Percentiles rank a stretch among this genome's conserved stretches.
phyloP scores from a whole-genome alignment of 2,797 vertebrate genomes.

The Chelidonichthys spinosus region DNA sequence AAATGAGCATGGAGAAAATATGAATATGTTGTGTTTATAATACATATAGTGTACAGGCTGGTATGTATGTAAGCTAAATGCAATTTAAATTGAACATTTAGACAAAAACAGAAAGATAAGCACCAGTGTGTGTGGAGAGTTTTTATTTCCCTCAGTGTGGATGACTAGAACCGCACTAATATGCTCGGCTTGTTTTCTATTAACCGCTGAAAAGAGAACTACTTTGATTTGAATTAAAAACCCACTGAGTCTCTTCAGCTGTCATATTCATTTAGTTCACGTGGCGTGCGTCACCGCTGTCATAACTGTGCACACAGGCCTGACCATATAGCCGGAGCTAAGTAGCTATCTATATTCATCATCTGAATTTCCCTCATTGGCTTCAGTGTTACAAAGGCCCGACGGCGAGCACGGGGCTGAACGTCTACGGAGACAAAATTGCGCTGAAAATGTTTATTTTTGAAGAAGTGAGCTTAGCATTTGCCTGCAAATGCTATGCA shows the following conservation, averaged over 20 bases:
- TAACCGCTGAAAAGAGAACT: background rate
- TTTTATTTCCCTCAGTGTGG: background rate
- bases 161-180: background rate
- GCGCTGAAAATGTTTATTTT: conserved; percentile 65
- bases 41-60: background rate
- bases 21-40: conserved; percentile 22
- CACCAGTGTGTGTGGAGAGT: background rate
- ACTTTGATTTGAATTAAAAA: conserved; percentile 19
- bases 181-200: background rate
- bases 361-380: conserved; percentile 63
- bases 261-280: conserved; percentile 41
- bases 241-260: conserved; percentile 31
- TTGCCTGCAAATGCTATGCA: conserved; percentile 56
- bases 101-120: background rate
- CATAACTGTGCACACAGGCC: conserved; percentile 28
- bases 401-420: conserved; percentile 51
- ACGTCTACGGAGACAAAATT: conserved; percentile 54
- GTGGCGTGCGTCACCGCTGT: conserved; percentile 31
- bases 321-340: conserved; percentile 47
- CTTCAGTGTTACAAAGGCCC: conserved; percentile 51
- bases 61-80: background rate
- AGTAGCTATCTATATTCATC: conserved; percentile 73
- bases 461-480: conserved; percentile 50
- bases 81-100: background rate
- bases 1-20: conserved; percentile 18